Conservation (phyloP, 2,888 invertebrate species). For the Drosophila cracens region DNA sequence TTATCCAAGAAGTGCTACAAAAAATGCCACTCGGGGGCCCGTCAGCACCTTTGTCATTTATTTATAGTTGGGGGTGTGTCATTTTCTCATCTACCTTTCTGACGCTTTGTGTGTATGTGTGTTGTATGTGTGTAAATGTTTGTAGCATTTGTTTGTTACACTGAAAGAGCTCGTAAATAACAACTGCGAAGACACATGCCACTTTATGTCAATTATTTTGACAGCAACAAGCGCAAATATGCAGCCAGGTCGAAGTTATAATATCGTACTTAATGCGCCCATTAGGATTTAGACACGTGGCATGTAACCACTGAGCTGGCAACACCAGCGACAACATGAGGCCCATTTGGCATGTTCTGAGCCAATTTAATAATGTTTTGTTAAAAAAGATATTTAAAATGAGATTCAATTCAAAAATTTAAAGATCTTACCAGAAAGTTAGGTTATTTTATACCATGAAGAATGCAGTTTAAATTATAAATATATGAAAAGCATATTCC, state of each 20-base stretch:
- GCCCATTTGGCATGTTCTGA: neutral
- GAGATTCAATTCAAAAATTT: neutral
- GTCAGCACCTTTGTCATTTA: constrained; percentile 66
- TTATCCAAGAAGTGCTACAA: constrained; percentile 36
- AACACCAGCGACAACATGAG: neutral
- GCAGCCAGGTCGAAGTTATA: constrained; percentile 60
- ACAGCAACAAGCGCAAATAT: constrained; percentile 76
- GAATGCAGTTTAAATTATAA: neutral
- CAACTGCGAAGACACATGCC: constrained; percentile 71
- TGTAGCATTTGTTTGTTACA: constrained; percentile 31
- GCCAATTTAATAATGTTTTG: constrained; percentile 4
- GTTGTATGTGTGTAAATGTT: constrained; percentile 7
- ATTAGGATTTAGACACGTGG: constrained; percentile 13
- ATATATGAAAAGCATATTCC: neutral
- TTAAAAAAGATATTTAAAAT: neutral
- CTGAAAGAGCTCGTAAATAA: constrained; percentile 66
- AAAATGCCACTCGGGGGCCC: constrained; percentile 21
- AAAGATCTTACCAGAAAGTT: neutral
- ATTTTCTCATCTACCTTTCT: neutral
- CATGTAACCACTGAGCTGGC: neutral
- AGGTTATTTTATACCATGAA: neutral
- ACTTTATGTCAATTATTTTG: constrained; percentile 79
- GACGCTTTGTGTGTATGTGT: neutral
- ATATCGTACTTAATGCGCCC: constrained; percentile 49
- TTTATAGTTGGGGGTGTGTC: constrained; percentile 66